Evolutionary conservation across 2,113 vertebrate species (phyloP), one percentile per base, ranked within the genome.

Genomic region (Zosterops hypoxanthus): DNA sequence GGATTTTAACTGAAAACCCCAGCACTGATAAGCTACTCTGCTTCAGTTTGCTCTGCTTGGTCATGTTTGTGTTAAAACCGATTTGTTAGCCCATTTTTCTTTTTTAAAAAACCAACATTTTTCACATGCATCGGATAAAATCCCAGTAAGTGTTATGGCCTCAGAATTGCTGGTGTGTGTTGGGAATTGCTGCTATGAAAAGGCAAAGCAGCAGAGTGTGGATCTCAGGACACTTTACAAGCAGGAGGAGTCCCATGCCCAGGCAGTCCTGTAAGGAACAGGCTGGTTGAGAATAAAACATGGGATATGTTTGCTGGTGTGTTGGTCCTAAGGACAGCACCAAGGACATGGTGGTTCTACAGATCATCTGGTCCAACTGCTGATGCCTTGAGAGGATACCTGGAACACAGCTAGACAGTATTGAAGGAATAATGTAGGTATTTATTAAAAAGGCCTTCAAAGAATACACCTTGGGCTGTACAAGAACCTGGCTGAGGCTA

Each of bases 231-330:
- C 1, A 4, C 14, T 25, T 39, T 6, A 14, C 4, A 20, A 23
- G 29, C 28, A 12, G 39, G 22, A 63, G 33, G n/a, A 49, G 14
- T 22, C 36, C 46, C n/a, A 1, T 50, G 64, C 65, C 65, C 21
- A 10, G 41, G 75, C 23, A 44, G 23, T 15, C 26, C 76, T 61
- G 25, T 4, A 28, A 82, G 60, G 75, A 57, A 17, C 31, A 33
- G 31, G 14, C 6, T n/a, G 34, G 19, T 5, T 68, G 65, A 28
- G 70, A 52, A 65, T 5, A 34, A n/a, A 60, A 10, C 11, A 12
- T 0, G 0, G 14, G 50, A 20, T 73, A 0, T 29, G 16, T 66
- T 61, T 56, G 33, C 22, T 6, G 1, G 4, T 14, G 7, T 24
- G 25, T 6, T 44, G 31, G 41, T 25, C 33, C 44, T 33, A 68